Evolutionary conservation across 2,113 vertebrate species (phyloP).

Genomic region (Athene noctua): DNA sequence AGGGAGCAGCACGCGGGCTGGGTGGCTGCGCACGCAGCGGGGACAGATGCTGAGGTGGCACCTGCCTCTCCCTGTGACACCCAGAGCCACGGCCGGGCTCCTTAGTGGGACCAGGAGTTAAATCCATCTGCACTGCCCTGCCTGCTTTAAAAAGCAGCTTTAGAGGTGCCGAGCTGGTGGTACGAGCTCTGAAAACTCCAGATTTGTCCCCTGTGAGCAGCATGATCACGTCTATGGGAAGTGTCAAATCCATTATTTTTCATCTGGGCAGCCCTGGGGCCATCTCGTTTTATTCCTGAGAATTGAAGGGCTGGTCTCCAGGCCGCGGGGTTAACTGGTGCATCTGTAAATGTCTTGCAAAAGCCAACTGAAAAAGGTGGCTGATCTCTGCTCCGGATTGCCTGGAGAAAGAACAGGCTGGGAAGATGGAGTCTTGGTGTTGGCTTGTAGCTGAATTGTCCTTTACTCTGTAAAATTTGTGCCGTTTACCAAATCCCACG

Average conservation of each 20-base stretch:
- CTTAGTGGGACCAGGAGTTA: fast-evolving
- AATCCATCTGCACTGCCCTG: neutral
- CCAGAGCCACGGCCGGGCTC: fast-evolving
- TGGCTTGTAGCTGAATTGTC: neutral
- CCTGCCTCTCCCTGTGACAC: neutral
- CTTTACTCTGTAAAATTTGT: neutral
- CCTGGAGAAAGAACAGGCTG: neutral
- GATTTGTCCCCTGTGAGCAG: neutral
- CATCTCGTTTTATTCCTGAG: neutral
- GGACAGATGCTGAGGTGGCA: neutral
- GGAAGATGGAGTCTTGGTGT: neutral
- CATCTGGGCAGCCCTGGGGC: neutral
- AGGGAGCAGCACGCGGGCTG: fast-evolving
- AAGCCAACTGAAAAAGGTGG: neutral
- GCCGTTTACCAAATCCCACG: neutral
- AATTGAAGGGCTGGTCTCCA: neutral
- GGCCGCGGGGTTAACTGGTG: neutral
- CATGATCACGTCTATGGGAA: neutral
- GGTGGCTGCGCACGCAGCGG: fast-evolving
- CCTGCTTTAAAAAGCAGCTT: neutral
- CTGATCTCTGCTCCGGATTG: neutral
- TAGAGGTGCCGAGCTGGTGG: neutral
- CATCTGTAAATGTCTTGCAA: neutral
- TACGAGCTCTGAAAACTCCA: neutral
- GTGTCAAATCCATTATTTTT: neutral